Percentiles rank a stretch among this genome's conserved stretches.
phyloP scores from a whole-genome alignment of 2,888 invertebrate genomes.

The Alloplasta piceator region DNA sequence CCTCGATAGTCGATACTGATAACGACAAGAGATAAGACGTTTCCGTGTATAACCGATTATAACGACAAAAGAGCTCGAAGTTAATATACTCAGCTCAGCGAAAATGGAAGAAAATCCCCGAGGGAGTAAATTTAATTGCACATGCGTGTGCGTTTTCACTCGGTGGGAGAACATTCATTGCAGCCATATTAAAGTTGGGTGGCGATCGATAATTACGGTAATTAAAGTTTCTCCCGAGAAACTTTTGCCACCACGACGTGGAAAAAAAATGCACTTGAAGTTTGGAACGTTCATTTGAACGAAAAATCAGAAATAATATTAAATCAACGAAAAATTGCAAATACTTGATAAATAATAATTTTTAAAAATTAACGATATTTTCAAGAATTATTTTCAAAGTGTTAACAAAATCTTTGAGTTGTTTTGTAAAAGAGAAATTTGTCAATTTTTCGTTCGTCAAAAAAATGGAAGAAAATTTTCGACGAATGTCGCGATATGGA shows the following conservation, averaged over 20 bases:
- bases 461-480: no score
- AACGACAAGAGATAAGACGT: slow-evolving; percentile 35
- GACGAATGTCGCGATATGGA: no score
- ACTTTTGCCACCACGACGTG: neutral
- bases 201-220: slow-evolving; percentile 6
- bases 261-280: no score
- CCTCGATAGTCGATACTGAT: slow-evolving; percentile 29
- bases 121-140: slow-evolving; percentile 35
- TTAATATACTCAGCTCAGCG: neutral
- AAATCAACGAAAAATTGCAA: no score
- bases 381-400: no score
- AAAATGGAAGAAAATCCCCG: slow-evolving; percentile 14
- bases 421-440: no score
- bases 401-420: no score
- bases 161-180: slow-evolving; percentile 31
- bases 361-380: no score
- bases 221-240: neutral
- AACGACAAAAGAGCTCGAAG: neutral
- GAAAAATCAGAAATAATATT: no score
- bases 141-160: slow-evolving; percentile 32
- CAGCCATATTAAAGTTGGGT: neutral
- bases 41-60: slow-evolving; percentile 10
- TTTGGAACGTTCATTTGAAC: no score
- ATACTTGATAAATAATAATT: no score
- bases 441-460: no score